Evolutionary conservation across 2,888 invertebrate species (phyloP).

Genomic region (Epsilonema sp.): DNA sequence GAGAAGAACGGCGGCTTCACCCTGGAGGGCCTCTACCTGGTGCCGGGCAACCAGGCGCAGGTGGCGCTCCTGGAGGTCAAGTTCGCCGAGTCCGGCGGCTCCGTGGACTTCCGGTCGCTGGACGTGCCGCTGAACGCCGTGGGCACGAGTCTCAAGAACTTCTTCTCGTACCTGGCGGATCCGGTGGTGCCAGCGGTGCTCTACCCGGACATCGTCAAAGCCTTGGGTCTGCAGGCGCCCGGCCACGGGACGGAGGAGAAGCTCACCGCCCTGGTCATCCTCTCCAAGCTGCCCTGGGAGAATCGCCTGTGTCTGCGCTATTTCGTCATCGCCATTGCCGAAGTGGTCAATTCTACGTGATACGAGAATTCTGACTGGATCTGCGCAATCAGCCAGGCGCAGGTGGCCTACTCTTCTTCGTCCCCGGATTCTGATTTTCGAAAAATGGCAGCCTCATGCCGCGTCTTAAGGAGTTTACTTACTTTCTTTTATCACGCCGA

Average conservation of each 20-base stretch:
- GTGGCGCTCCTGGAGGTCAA: too few relatives aligned
- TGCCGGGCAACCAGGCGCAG: constrained; percentile 61
- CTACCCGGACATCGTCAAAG: constrained; percentile 73
- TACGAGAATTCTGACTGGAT: constrained; percentile 91
- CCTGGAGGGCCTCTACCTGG: constrained; percentile 83
- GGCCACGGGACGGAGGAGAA: constrained; percentile 2
- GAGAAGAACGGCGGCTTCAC: constrained; percentile 57
- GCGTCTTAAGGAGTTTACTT: constrained; percentile 14
- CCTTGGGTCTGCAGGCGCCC: constrained; percentile 26
- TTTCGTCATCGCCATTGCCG: constrained; percentile 76
- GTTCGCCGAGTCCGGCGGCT: too few relatives aligned
- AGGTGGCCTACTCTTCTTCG: constrained; percentile 96
- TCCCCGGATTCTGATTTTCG: constrained; percentile 29
- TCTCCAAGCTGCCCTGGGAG: constrained; percentile 43
- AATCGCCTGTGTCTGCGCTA: constrained; percentile 77
- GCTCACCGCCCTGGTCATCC: neutral
- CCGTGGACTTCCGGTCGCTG: constrained; percentile 53
- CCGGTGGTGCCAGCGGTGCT: constrained; percentile 69
- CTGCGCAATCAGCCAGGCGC: constrained; percentile 89
- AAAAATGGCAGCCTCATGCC: constrained; percentile 14
- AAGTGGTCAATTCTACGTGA: constrained; percentile 38
- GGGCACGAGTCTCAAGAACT: constrained; percentile 86
- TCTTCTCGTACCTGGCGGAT: constrained; percentile 76
- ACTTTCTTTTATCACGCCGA: constrained; percentile 9
- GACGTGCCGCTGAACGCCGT: constrained; percentile 92